These are phyloP conservation scores for Crocidura indochinensis DNA, from an alignment of 2,797 vertebrate genomes.

Conservation along the genomic window DNA sequence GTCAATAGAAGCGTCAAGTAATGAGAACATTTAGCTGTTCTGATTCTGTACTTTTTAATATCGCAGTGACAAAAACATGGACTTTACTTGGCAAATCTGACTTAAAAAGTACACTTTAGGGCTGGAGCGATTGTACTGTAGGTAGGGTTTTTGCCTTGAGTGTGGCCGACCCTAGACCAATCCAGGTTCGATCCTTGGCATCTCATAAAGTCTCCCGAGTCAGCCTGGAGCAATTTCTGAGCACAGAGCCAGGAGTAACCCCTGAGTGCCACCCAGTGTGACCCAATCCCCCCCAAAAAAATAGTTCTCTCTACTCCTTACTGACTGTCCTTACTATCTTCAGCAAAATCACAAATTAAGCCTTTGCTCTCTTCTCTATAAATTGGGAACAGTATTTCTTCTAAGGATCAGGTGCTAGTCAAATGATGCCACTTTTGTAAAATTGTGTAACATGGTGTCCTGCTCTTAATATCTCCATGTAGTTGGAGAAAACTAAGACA, in stretches of 20 bases:
- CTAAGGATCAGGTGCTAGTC: conserved; percentile 7
- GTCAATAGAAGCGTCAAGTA: conserved; percentile 63
- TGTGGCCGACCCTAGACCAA: too few relatives aligned
- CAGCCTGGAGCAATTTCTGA: too few relatives aligned
- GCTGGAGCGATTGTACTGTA: too few relatives aligned
- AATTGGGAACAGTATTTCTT: conserved; percentile 51
- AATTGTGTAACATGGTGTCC: conserved; percentile 16
- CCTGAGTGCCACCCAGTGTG: too few relatives aligned
- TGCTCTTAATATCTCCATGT: conserved; percentile 39
- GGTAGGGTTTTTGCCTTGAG: too few relatives aligned
- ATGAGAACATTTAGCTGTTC: conserved; percentile 67
- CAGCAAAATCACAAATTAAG: conserved; percentile 52
- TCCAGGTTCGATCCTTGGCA: too few relatives aligned
- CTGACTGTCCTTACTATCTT: not conserved
- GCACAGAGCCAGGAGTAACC: too few relatives aligned
- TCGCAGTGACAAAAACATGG: not conserved
- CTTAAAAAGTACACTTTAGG: conserved; percentile 10
- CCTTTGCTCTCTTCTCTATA: conserved; percentile 53
- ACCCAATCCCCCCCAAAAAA: too few relatives aligned
- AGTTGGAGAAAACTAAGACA: conserved; percentile 52
- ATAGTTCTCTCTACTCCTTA: not conserved
- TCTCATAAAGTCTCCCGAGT: too few relatives aligned
- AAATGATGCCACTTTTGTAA: conserved; percentile 52
- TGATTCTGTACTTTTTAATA: conserved; percentile 59
- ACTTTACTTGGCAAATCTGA: conserved; percentile 36